Percentiles rank a stretch among this genome's conserved stretches.
phyloP scores from a whole-genome alignment of 2,113 vertebrate species.

The Benitochromis conjunctus region DNA sequence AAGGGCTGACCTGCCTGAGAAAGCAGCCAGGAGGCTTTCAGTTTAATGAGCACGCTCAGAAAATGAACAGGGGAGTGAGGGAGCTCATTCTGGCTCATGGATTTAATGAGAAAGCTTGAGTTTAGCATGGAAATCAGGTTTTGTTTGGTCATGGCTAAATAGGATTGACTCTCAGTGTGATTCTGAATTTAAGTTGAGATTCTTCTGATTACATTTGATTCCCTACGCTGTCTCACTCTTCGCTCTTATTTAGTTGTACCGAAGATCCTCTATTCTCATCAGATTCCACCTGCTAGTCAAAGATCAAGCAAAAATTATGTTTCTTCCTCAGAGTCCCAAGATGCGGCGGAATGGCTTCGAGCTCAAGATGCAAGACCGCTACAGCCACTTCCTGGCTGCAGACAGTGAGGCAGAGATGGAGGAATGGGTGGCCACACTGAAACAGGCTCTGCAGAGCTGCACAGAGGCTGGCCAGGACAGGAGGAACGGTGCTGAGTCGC shows the following conservation, averaged over 20 bases:
- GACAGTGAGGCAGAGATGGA: conserved; percentile 97
- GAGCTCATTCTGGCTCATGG: neutral
- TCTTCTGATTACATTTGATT: neutral
- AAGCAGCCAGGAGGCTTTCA: conserved; percentile 34
- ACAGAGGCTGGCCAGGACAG: conserved; percentile 82
- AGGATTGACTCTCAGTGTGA: neutral
- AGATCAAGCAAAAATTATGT: accelerated
- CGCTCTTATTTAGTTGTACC: neutral
- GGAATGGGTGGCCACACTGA: conserved; percentile 90
- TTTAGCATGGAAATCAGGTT: neutral
- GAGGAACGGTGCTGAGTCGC: conserved; percentile 77
- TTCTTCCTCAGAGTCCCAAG: conserved; percentile 81
- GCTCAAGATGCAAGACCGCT: conserved; percentile 94
- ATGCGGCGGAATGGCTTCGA: conserved; percentile 93
- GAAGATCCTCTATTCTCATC: neutral
- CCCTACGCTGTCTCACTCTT: neutral
- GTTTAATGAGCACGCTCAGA: conserved; percentile 6
- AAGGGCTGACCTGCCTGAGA: neutral
- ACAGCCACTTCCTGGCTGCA: conserved; percentile 93
- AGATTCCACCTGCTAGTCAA: neutral
- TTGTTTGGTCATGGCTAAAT: neutral
- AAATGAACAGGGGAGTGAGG: neutral
- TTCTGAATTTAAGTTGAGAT: neutral
- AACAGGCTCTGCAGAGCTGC: conserved; percentile 88
- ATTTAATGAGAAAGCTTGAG: neutral